Evolutionary conservation across 2,888 invertebrate species (phyloP).

Genomic region (Erebia palarica): DNA sequence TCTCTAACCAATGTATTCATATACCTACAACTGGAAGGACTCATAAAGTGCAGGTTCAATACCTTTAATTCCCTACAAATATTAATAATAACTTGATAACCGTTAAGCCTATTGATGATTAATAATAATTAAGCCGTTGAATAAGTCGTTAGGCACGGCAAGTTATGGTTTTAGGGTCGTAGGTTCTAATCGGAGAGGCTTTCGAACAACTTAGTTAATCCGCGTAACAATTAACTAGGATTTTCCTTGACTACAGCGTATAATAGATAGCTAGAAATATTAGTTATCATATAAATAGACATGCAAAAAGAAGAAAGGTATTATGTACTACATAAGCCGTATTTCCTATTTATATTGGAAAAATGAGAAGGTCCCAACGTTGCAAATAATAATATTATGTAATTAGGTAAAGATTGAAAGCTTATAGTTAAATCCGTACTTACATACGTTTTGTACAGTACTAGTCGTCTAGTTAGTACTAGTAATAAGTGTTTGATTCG

Average conservation of each 20-base stretch:
- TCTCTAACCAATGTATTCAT: no score
- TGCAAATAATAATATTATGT: no score
- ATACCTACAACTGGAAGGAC: background rate
- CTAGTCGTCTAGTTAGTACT: no score
- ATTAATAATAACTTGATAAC: slow-evolving; percentile 9
- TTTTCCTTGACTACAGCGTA: background rate
- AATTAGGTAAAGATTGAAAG: no score
- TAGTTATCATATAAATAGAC: no score
- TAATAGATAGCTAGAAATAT: background rate
- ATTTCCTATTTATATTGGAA: no score
- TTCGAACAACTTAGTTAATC: background rate
- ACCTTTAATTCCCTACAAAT: slow-evolving; percentile 2
- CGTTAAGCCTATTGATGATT: slow-evolving; percentile 11
- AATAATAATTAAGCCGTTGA: slow-evolving; percentile 7
- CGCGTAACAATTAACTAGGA: background rate
- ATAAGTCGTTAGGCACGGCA: background rate
- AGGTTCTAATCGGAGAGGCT: background rate
- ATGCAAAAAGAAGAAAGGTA: no score
- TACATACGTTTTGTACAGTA: no score
- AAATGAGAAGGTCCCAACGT: no score
- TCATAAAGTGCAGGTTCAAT: slow-evolving; percentile 2
- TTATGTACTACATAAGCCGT: no score
- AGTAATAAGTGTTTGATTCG: no score
- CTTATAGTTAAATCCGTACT: no score
- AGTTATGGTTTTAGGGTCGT: slow-evolving; percentile 16